These are phyloP conservation scores for Petrolisthes cinctipes DNA, from an alignment of 2,888 invertebrate species.

Conservation along the genomic window DNA sequence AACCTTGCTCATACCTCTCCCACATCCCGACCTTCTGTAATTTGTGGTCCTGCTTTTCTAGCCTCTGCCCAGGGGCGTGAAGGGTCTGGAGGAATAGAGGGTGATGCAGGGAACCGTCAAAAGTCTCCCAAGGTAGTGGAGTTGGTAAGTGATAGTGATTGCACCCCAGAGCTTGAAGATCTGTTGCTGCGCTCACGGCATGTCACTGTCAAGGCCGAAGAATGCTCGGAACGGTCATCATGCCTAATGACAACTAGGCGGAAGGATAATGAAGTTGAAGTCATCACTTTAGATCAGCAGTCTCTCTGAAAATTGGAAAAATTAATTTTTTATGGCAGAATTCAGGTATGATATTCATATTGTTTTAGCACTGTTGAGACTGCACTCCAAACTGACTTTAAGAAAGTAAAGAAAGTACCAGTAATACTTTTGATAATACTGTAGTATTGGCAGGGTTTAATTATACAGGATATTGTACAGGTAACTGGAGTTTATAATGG, in stretches of 20 bases:
- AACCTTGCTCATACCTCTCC: not conserved
- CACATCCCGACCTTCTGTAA: slow-evolving; percentile 40
- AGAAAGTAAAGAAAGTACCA: not conserved
- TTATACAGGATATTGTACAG: not conserved
- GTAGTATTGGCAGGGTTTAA: not conserved
- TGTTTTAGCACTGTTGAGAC: slow-evolving; percentile 37
- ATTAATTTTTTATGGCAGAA: not conserved
- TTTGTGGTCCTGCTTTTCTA: slow-evolving; percentile 46
- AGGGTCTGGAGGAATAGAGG: not conserved
- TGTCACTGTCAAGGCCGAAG: slow-evolving; percentile 33
- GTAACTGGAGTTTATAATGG: not conserved
- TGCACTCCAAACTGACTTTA: slow-evolving; percentile 20
- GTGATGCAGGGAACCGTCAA: not conserved
- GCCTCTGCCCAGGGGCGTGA: slow-evolving; percentile 20
- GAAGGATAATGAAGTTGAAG: slow-evolving; percentile 60
- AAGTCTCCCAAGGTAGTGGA: slow-evolving; percentile 41
- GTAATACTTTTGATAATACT: not conserved
- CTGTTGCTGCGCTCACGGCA: slow-evolving; percentile 36
- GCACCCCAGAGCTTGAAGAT: slow-evolving; percentile 52
- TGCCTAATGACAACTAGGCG: slow-evolving; percentile 62
- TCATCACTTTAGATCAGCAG: slow-evolving; percentile 61
- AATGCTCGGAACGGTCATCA: slow-evolving; percentile 45
- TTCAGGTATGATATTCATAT: slow-evolving; percentile 28
- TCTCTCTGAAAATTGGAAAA: slow-evolving; percentile 41
- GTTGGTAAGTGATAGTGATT: slow-evolving; percentile 53